Base-by-base conservation (phyloP, 2,888 invertebrate species). In the Barypeithes pellucidus region DNA sequence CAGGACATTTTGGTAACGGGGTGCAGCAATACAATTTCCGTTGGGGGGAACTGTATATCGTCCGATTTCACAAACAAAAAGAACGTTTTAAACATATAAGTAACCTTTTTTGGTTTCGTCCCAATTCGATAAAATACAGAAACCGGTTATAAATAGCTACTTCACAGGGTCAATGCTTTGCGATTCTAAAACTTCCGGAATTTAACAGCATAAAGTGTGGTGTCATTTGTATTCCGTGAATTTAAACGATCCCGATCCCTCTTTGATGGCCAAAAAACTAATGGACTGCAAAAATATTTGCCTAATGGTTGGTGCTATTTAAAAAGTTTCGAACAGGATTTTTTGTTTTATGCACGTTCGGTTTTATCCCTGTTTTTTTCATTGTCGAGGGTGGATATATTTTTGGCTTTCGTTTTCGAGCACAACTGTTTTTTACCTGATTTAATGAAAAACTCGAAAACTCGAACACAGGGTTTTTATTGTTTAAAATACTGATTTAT, bases 251-350 rank as follows among this genome's bases (percentile, higher is more conserved):
- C 54, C 29, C 12, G 29, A 57, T 57, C 33, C 33, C 54, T 57
- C 54, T 57, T 57, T 57, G 54, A 57, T 57, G 11, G 33, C 33
- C 14, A 16, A 57, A 57, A 33, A 57, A 57, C 54, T 57, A 57
- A 57, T 57, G 54, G 54, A 57, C 33, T 33, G 54, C 54, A 57
- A 57, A 52, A 57, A 57, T 57, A 57, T 57, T 57, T 33, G 54
- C 54, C 54, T 57, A 57, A 57, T 57, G 54, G 54, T 54, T 24
- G 33, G 54, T 33, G 33, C 33, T 57, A 33, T 57, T 29, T 57
- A 33, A 33, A 57, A 52, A 52, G 52, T 52, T 52, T 8, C 29
- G 29, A 29, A 52, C 14, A 52, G 24, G 29, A 52, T 29, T 52
- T 29, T 52, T 52, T 52, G 29, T 29, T 52, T 52, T 52, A 50